Evolutionary conservation across 1,140 invertebrate species (phyloP).

Genomic region (Drosophila simulans): DNA sequence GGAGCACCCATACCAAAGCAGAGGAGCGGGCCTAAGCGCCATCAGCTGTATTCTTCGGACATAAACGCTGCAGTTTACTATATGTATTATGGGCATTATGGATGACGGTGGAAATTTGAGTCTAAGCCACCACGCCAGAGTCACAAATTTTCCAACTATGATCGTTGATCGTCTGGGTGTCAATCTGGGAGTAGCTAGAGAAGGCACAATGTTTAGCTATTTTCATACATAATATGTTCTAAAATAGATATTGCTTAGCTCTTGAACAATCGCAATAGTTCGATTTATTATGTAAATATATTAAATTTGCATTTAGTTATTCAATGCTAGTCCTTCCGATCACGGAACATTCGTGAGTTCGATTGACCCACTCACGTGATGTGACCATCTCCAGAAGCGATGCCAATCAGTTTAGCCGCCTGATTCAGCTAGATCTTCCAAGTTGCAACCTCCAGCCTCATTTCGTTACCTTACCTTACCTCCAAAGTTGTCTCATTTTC

Average conservation of each 20-base stretch:
- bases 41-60: slow-evolving; percentile 64
- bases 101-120: slow-evolving; percentile 58
- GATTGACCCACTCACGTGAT: slow-evolving; percentile 27
- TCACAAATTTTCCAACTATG: slow-evolving; percentile 56
- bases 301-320: too few relatives aligned
- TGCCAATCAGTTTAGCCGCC: slow-evolving; percentile 63
- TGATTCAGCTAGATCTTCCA: slow-evolving; percentile 31
- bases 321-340: too few relatives aligned
- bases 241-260: too few relatives aligned
- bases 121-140: slow-evolving; percentile 14
- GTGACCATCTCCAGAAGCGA: slow-evolving; percentile 36
- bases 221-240: too few relatives aligned
- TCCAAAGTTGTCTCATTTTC: slow-evolving; percentile 76
- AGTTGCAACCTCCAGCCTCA: slow-evolving; percentile 44
- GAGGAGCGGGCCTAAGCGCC: slow-evolving; percentile 51
- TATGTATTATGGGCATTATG: slow-evolving; percentile 65
- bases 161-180: slow-evolving; percentile 40
- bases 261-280: too few relatives aligned
- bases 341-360: background rate
- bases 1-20: slow-evolving; percentile 12
- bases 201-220: background rate
- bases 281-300: too few relatives aligned
- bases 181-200: slow-evolving; percentile 21
- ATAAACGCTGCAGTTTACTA: slow-evolving; percentile 75
- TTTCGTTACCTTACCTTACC: slow-evolving; percentile 72